Evolutionary conservation across 2,797 vertebrate genomes (phyloP).

Genomic region (Lagorchestes hirsutus): DNA sequence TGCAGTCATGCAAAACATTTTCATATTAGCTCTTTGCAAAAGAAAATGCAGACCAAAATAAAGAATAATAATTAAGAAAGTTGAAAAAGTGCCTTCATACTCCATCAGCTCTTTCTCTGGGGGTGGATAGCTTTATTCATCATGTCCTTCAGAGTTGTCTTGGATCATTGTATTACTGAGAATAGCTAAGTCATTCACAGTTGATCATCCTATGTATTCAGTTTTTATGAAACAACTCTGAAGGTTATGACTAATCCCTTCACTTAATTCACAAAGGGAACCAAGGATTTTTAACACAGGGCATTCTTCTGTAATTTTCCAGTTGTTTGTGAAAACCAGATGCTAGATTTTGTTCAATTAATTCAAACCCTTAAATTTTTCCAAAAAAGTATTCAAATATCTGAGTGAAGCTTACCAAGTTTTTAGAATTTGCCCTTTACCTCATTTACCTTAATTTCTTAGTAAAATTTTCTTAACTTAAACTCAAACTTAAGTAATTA

Average conservation of each 20-base stretch:
- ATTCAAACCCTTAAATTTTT: background rate
- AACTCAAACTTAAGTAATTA: constrained; percentile 32
- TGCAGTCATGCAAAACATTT: background rate
- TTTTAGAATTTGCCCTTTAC: background rate
- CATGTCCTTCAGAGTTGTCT: background rate
- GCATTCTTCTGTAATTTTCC: background rate
- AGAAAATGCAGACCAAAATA: background rate
- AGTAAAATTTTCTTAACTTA: constrained; percentile 2
- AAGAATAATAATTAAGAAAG: no score
- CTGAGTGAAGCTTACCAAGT: background rate
- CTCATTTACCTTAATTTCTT: background rate
- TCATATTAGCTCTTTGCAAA: background rate
- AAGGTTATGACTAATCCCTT: background rate
- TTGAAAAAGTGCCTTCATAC: background rate
- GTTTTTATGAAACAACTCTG: background rate
- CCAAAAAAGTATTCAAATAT: constrained; percentile 3
- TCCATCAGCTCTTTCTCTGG: background rate
- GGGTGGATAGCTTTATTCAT: background rate
- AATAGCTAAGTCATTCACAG: background rate
- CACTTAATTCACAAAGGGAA: background rate
- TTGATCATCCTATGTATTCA: background rate
- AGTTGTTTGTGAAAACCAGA: background rate
- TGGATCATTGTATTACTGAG: background rate
- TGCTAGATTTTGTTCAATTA: background rate
- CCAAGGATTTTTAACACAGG: background rate